Evolutionary conservation across 2,797 vertebrate species (phyloP), one percentile per base, ranked within the genome.

Genomic region (Thalassophryne amazonica): DNA sequence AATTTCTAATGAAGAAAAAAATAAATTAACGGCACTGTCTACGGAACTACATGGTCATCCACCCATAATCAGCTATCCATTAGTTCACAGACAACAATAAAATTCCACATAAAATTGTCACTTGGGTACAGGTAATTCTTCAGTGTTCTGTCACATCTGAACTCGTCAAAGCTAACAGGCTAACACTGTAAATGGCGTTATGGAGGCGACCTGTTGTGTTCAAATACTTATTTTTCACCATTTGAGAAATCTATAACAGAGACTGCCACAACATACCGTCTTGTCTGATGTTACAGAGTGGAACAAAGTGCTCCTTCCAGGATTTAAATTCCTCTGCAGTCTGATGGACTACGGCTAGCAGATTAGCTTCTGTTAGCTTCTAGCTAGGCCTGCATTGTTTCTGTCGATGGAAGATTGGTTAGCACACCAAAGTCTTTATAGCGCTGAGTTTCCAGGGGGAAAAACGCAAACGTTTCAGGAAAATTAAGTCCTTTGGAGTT

Each of bases 341-440:
- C 30, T 34, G 46, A 35, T 45, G 46, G 57, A 61, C 7, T 29
- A 64, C 61, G 56, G 47, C 21, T 63, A 67, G 52, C 59, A 45
- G 55, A 69, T 72, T 74, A 81, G 78, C 80, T 59, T 66, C 61
- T 48, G 45, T 62, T 59, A 36, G 63, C 52, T 50, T 61, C 60
- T 69, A 65, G 64, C 81, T 83, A 86, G 86, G 87, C 86, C 87
- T 60, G 82, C 86, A 86, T 88, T 89, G 85, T 86, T 58, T 47
- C 51, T 56, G 45, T 60, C 78, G 76, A 67, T 22, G 38, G 43
- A 28, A 50, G 36, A 69, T 54, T 28, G 3, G 37, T 46, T 69
- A 52, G 58, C 74, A 2, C 12, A 3, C n/a, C 52, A 27, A 16
- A 51, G 21, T 21, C 49, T 25, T 52, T 19, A 53, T 18, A 71